Conservation (phyloP, 1,140 invertebrate species). For the Phthorimaea operculella region DNA sequence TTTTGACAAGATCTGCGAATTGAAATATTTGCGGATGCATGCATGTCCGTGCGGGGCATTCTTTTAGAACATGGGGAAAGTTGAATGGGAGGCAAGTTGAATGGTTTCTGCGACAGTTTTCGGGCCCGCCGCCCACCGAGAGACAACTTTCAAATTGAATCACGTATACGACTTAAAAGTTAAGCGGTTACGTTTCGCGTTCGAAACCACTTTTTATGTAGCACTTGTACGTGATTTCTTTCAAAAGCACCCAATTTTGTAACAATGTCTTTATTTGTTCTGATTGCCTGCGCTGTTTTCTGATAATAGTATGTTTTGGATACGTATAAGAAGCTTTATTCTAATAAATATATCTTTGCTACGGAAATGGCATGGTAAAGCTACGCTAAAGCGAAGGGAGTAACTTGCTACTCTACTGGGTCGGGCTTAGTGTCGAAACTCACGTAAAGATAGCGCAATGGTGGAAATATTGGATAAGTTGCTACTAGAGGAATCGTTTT, state of each 20-base stretch:
- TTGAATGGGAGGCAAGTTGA: constrained; percentile 4
- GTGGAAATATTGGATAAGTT: too few relatives aligned
- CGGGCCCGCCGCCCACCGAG: constrained; percentile 32
- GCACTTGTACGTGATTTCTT: constrained; percentile 47
- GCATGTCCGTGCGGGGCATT: constrained; percentile 24
- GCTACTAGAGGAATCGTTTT: too few relatives aligned
- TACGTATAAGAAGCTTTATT: too few relatives aligned
- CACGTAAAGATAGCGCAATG: too few relatives aligned
- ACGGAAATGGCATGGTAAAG: too few relatives aligned
- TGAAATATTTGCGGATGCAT: constrained; percentile 3
- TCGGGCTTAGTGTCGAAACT: too few relatives aligned
- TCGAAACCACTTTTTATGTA: constrained; percentile 45
- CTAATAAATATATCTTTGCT: too few relatives aligned
- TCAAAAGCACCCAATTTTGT: constrained; percentile 37
- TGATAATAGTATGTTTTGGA: too few relatives aligned
- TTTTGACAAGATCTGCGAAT: constrained; percentile 11
- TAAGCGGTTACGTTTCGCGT: constrained; percentile 45
- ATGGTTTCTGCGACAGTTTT: constrained; percentile 18
- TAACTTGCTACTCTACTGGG: too few relatives aligned
- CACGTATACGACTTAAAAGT: constrained; percentile 61
- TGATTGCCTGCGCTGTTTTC: background rate
- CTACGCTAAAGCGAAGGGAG: too few relatives aligned
- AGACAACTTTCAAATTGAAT: constrained; percentile 64
- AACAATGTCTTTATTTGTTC: constrained; percentile 30
- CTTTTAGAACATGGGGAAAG: constrained; percentile 2